Conservation (phyloP, 2,888 invertebrate genomes). For the Nephrotoma guestfalica region DNA sequence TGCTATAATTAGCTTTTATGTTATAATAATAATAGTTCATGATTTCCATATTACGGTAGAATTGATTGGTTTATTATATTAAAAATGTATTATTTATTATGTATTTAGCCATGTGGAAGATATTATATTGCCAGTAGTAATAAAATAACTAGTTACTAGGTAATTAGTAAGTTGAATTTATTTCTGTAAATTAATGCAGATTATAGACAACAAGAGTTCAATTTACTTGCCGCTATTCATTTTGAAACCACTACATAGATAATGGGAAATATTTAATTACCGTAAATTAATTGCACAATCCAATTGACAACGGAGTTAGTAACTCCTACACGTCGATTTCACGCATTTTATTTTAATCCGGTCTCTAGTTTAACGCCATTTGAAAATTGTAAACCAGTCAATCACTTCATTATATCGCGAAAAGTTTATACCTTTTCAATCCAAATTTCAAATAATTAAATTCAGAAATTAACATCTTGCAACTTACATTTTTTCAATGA, state of each 20-base stretch:
- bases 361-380: too few species aligned
- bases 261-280: not conserved
- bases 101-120: not conserved
- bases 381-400: too few species aligned
- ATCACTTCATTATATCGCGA: too few species aligned
- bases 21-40: not conserved
- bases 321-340: too few species aligned
- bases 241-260: not conserved
- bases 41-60: not conserved
- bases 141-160: not conserved
- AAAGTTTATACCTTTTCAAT: too few species aligned
- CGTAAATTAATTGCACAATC: not conserved
- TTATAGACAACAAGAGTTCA: not conserved
- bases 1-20: not conserved
- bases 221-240: not conserved
- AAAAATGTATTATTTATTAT: not conserved
- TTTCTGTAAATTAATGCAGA: not conserved
- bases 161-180: not conserved
- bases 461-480: too few species aligned
- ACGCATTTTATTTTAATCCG: too few species aligned
- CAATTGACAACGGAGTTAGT: too few species aligned
- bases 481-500: too few species aligned
- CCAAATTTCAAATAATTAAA: too few species aligned
- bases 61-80: not conserved
- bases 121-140: not conserved